Evolutionary conservation across 1,140 invertebrate species (phyloP).

Genomic region (Odontomachus brunneus): DNA sequence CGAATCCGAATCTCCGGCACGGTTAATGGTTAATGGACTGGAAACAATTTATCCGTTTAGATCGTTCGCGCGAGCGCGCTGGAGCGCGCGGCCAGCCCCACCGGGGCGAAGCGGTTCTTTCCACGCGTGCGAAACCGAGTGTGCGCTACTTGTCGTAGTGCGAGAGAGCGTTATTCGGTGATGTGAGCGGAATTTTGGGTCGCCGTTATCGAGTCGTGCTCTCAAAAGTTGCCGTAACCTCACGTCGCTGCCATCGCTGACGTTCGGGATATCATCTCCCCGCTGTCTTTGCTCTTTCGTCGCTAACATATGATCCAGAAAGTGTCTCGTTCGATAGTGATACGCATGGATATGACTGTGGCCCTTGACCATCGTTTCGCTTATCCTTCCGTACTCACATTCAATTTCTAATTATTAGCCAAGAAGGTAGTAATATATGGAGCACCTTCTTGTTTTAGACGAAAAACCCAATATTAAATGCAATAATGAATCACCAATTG

Average conservation of each 20-base stretch:
- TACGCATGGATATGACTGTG: background rate
- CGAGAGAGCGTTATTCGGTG: conserved; percentile 28
- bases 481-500: no score
- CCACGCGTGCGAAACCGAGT: conserved; percentile 27
- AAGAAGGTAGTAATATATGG: no score
- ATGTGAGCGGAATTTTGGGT: conserved; percentile 45
- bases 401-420: no score
- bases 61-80: conserved; percentile 3
- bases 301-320: conserved; percentile 12
- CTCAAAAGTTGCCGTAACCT: conserved; percentile 34
- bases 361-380: background rate
- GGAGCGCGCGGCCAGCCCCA: background rate
- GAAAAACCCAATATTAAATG: no score
- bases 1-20: conserved; percentile 69
- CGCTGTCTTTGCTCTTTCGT: conserved; percentile 10
- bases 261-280: conserved; percentile 13
- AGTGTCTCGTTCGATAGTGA: background rate
- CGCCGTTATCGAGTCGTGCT: conserved; percentile 52
- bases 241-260: background rate
- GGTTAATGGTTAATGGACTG: conserved; percentile 81
- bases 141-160: conserved; percentile 58
- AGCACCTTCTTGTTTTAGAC: no score
- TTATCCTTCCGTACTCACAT: no score
- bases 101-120: conserved; percentile 31
- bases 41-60: conserved; percentile 81